Percentiles rank a stretch among this genome's conserved stretches.
Evolutionary conservation across 2,888 invertebrate genomes (phyloP).

Genomic region (Beris chalybata): DNA sequence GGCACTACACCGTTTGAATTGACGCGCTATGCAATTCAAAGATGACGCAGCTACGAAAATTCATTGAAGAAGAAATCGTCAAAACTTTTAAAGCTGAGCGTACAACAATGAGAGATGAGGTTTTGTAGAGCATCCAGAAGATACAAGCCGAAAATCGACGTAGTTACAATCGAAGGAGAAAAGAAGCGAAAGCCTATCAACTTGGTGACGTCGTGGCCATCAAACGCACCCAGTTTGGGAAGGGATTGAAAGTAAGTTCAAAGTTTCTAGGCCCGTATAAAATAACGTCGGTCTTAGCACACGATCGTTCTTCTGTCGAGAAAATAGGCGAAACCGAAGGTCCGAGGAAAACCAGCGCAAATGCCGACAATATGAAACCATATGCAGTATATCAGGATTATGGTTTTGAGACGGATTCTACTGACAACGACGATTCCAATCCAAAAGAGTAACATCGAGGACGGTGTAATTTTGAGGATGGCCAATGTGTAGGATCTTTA

Average conservation of each 20-base stretch:
- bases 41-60: constrained; percentile 4
- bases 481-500: neutral
- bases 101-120: constrained; percentile 3
- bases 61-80: constrained; percentile 10
- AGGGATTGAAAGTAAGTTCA: constrained; percentile 46
- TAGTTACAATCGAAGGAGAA: constrained; percentile 34
- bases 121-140: constrained; percentile 5
- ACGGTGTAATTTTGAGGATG: neutral
- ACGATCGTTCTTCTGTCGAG: constrained; percentile 12
- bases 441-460: neutral
- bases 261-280: constrained; percentile 50
- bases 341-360: neutral
- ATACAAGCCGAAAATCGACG: constrained; percentile 39
- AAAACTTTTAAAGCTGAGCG: constrained; percentile 5
- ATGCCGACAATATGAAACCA: constrained; percentile 20
- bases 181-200: constrained; percentile 34
- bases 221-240: constrained; percentile 48
- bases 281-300: constrained; percentile 27
- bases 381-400: neutral
- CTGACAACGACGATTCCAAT: too few species aligned
- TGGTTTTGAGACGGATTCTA: neutral
- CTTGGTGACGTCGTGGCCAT: constrained; percentile 43
- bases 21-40: constrained; percentile 9
- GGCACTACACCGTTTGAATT: constrained; percentile 17
- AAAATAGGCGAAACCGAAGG: constrained; percentile 42